These are phyloP conservation scores for Papilio aristodemus DNA, from an alignment of 1,140 invertebrate species.

Conservation along the genomic window DNA sequence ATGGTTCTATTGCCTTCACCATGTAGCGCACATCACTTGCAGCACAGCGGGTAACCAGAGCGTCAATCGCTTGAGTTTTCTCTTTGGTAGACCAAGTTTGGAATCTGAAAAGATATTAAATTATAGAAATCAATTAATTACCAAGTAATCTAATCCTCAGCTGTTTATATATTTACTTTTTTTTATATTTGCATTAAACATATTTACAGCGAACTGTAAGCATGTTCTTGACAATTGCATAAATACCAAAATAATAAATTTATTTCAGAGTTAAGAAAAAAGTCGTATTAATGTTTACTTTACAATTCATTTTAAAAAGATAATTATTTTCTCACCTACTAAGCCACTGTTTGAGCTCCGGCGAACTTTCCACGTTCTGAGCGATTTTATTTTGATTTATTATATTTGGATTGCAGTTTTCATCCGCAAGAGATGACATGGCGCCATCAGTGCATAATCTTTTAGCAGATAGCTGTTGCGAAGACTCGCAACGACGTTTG, in stretches of 20 bases:
- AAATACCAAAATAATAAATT: too few species aligned
- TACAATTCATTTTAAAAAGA: too few species aligned
- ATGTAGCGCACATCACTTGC: conserved; percentile 96
- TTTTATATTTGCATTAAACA: too few species aligned
- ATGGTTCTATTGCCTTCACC: conserved; percentile 98
- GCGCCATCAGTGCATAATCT: conserved; percentile 59
- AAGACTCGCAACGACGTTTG: conserved; percentile 62
- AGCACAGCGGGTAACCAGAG: conserved; percentile 93
- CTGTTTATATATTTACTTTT: too few species aligned
- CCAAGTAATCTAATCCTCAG: too few species aligned
- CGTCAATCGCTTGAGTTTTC: conserved; percentile 92
- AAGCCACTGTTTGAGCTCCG: conserved; percentile 65
- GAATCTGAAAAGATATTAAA: conserved; percentile 65
- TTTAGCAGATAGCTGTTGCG: conserved; percentile 55
- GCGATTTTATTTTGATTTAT: not conserved
- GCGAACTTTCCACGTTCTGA: conserved; percentile 47
- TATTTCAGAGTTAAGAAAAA: too few species aligned
- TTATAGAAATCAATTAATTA: not conserved
- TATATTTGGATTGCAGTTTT: conserved; percentile 36
- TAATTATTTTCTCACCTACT: conserved; percentile 47
- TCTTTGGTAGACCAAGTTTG: conserved; percentile 94
- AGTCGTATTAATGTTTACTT: too few species aligned
- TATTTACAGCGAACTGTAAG: too few species aligned
- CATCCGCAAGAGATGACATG: conserved; percentile 24
- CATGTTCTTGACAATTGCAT: too few species aligned